Base-by-base conservation (phyloP, 2,888 invertebrate genomes). In the Eugnorisma glareosa region DNA sequence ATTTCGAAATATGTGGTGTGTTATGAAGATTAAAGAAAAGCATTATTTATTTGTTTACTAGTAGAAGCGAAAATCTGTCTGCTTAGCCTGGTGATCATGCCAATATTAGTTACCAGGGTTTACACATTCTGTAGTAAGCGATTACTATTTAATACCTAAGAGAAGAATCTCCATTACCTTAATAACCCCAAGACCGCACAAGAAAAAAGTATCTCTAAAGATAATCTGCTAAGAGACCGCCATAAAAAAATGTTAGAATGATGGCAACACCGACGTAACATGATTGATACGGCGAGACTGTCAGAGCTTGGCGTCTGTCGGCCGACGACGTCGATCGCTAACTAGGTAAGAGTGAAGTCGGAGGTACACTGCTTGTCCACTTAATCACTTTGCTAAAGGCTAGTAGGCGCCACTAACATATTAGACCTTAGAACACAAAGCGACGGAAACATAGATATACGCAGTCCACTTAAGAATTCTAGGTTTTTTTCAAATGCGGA, bases 261-360 rank as follows among this genome's bases (percentile, higher is more conserved):
- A 73, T 82, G 84, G 84, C 79, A 86, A 84, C 81, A 86, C 68
- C 64, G 77, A 67, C 78, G 57, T 68, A 64, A 70, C 67, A 82
- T 92, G 91, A 91, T 92, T 91, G 91, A 92, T 91, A 88, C 78
- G 89, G 82, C 87, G 90, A 86, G 87, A 82, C 87, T 84, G 79
- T 67, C 86, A 80, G 73, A 66, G 21, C 75, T 70, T 81, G 88
- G 85, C 89, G 89, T 80, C 89, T 77, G 88, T 79, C 87, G 83
- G 75, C 75, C 82, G 81, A 76, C 81, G 86, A 75, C 81, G 86
- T 75, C 79, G 74, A 85, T 75, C 67, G 69, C 77, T 85, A 80
- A 84, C 80, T 77, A 81, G 81, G 88, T 82, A 89, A 75, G 67
- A 81, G 80, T 73, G 67, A 85, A 79, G 83, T 82, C 78, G 82